Evolutionary conservation across 2,888 invertebrate species (phyloP), one percentile per base, ranked within the genome.

Genomic region (Watsonalla binaria): DNA sequence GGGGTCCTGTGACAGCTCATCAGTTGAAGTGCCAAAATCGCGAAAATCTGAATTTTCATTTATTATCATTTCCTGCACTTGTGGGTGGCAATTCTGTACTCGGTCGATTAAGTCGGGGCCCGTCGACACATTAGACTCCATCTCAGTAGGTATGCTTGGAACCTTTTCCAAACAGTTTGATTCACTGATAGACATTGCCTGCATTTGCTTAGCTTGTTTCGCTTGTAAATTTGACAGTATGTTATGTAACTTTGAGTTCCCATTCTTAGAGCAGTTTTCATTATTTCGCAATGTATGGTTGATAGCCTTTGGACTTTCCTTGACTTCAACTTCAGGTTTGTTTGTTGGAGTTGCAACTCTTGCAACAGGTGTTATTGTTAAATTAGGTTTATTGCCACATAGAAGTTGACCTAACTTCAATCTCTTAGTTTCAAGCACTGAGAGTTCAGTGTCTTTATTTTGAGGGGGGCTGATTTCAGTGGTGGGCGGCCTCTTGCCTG

Each of bases 161-260:
- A 72, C 69, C 57, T 83, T 84, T 47, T 82, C 84, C 56, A 78
- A 62, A 59, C 77, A 74, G 60, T 82, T 81, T 11, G 82, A 65
- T 55, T 82, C 83, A 62, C 76, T 84, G 49, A 81, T 70, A 46
- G 85, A 71, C 61, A 85, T 65, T 42, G 76, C 71, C 70, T 88
- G 85, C 58, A 84, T 76, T 65, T 88, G 86, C 64, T 90, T 88
- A 14, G 81, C 82, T 71, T 88, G 86, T 64, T 90, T 88, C 14
- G 81, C 82, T 71, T 90, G 88, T 60, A 91, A 78, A 69, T 86
- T 90, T 5, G 88, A 82, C 45, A 91, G 68, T 64, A 91, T 91
- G 63, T 86, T 90, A 58, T 89, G 90, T 60, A 91, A 69, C 63
- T 90, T 90, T 0, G 91, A 90, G 66, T 90, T 90, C n/a, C 91